phyloP scores from a whole-genome alignment of 2,888 invertebrate species.

The Brenthis daphne region DNA sequence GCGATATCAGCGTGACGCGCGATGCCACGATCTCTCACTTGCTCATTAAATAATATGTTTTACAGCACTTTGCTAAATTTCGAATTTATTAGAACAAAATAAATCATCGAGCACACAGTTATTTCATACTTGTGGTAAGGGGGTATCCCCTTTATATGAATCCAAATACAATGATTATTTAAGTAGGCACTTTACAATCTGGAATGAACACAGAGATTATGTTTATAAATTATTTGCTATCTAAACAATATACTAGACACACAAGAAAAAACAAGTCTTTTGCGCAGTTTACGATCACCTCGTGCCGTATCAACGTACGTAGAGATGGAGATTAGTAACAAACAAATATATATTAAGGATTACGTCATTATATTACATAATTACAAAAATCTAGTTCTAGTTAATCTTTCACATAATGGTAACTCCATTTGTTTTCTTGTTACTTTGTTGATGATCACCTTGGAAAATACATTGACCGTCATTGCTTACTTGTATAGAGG shows the following conservation, averaged over 20 bases:
- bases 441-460: conserved; percentile 17
- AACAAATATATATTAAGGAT: background rate
- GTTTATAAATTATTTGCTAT: conserved; percentile 21
- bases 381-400: conserved; percentile 10
- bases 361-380: conserved; percentile 26
- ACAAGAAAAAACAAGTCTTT: conserved; percentile 31
- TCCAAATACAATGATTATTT: background rate
- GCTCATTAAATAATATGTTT: conserved; percentile 33
- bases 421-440: background rate
- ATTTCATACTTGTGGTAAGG: background rate
- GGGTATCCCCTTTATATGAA: conserved; percentile 2
- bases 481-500: conserved; percentile 35
- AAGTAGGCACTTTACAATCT: background rate
- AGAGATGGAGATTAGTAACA: conserved; percentile 16
- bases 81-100: conserved; percentile 5
- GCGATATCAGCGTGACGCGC: conserved; percentile 63
- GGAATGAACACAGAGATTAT: background rate
- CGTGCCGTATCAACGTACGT: conserved; percentile 30
- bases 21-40: conserved; percentile 38
- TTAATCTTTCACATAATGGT: conserved; percentile 1
- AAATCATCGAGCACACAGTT: conserved; percentile 4
- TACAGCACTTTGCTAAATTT: conserved; percentile 19
- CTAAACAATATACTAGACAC: conserved; percentile 15
- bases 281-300: conserved; percentile 34
- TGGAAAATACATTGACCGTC: conserved; percentile 36